Conservation (phyloP, 2,888 invertebrate species). For the Rhagium mordax region DNA sequence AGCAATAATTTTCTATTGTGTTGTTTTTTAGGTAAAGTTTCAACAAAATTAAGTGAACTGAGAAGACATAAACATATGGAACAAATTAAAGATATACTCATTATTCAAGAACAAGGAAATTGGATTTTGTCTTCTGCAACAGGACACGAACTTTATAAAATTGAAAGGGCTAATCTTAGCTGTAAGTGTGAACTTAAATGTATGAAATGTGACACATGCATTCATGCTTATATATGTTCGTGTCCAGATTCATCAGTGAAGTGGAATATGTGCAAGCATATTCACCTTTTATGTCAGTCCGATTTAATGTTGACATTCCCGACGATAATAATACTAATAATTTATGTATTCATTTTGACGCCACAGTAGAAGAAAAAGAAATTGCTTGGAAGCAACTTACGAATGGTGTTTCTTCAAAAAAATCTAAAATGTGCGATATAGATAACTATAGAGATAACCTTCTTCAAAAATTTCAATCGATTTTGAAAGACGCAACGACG, state of each 20-base stretch:
- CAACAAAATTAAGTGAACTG: constrained; percentile 41
- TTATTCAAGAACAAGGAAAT: constrained; percentile 12
- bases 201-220: constrained; percentile 37
- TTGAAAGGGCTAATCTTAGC: constrained; percentile 4
- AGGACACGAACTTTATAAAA: constrained; percentile 12
- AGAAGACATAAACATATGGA: constrained; percentile 10
- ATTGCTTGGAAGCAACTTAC: too few relatives aligned
- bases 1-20: neutral
- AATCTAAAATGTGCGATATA: too few relatives aligned
- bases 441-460: too few relatives aligned
- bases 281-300: constrained; percentile 13
- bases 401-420: too few relatives aligned
- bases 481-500: too few relatives aligned
- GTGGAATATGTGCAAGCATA: constrained; percentile 17
- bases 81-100: neutral
- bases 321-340: too few relatives aligned
- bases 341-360: too few relatives aligned
- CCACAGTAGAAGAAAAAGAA: too few relatives aligned
- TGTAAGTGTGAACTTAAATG: constrained; percentile 40
- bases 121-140: constrained; percentile 27
- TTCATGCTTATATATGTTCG: constrained; percentile 43
- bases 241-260: constrained; percentile 38
- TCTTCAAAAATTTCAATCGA: too few relatives aligned
- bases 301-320: too few relatives aligned
- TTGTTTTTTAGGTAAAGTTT: constrained; percentile 33